Base-by-base conservation (phyloP, 1,140 invertebrate species). In the Drosophila kohkoa region DNA sequence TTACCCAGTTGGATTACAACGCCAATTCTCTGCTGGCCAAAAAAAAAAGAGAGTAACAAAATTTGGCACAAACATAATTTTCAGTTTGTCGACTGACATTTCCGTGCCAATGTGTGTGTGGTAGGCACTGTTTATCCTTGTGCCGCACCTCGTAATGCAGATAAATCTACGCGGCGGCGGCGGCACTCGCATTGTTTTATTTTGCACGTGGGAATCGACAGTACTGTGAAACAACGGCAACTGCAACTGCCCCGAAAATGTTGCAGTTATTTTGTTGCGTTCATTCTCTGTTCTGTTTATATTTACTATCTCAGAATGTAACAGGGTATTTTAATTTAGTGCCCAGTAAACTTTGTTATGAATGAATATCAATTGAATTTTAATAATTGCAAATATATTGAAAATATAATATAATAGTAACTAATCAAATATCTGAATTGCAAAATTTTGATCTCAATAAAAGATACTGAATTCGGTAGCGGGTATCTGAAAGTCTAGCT, bases 21-120 rank as follows among this genome's bases (percentile, higher is more conserved):
- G 57, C 52, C 77, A 64, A 75, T 70, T 48, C 70, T 49, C 67
- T 41, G 45, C 57, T 73, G 77, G 65, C 77, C 77, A 65, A 80
- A 64, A 73, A 63, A 58, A 58, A 54, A 70, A 60, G 55, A 43
- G 60, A 68, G 46, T 25, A 76, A 28, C 68, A 43, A 51, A 78
- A 88, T 89, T 89, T 80, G 85, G 81, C 77, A 88, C 83, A 88
- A 89, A 89, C 85, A 88, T 87, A 89, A 87, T 87, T 87, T 89
- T 78, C 81, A 88, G 85, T 88, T 89, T 81, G 70, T 80, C 83
- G 83, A 87, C 83, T 88, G 83, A 87, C 83, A 83, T 83, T 83
- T 87, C 73, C 83, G 79, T 76, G 68, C 49, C n/a, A 48, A 69
- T 69, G 49, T 43, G n/a, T 46, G 16, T 51, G 67, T 77, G 63